Evolutionary conservation across 2,113 vertebrate species (phyloP).

Genomic region (Haemorhous mexicanus): DNA sequence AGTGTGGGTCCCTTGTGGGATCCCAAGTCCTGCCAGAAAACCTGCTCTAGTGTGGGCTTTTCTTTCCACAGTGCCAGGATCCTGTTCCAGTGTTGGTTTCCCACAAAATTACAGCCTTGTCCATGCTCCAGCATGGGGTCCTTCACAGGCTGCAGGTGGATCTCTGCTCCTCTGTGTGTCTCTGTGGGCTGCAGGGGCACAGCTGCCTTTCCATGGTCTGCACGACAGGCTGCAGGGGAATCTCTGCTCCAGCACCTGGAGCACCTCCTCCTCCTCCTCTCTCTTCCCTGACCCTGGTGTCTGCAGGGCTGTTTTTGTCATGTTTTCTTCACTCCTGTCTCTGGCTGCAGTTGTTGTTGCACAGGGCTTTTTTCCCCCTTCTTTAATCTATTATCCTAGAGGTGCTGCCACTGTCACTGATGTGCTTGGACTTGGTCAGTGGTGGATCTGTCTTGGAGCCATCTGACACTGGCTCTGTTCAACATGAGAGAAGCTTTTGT

Average conservation of each 20-base stretch:
- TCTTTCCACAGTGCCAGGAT: neutral
- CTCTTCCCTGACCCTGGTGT: neutral
- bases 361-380: accelerated
- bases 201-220: neutral
- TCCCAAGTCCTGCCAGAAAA: neutral
- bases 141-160: neutral
- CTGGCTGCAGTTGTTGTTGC: neutral
- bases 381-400: neutral
- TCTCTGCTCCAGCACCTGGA: neutral
- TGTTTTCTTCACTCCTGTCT: neutral
- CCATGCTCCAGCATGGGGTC: neutral
- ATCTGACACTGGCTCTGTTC: neutral
- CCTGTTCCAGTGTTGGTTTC: neutral
- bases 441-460: neutral
- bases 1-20: accelerated
- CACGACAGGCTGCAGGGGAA: neutral
- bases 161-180: neutral
- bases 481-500: neutral
- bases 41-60: accelerated
- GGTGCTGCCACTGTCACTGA: neutral
- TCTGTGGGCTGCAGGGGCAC: neutral
- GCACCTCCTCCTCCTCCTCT: neutral
- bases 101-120: too few species aligned
- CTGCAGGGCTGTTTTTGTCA: neutral
- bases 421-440: neutral